These are phyloP conservation scores for Noctua janthe DNA, from an alignment of 2,888 invertebrate genomes.

Conservation along the genomic window DNA sequence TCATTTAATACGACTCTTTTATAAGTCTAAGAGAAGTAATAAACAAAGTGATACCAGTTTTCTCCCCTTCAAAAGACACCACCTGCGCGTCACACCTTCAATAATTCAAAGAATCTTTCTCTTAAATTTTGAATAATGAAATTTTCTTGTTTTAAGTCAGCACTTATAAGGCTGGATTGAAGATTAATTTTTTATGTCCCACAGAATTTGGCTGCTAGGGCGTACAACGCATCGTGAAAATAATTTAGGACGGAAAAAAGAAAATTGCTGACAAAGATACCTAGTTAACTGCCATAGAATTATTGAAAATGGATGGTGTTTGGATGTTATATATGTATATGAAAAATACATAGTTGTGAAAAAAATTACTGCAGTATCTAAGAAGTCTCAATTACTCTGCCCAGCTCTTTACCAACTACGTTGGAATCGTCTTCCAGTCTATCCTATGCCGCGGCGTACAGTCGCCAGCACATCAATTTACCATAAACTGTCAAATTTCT, in stretches of 20 bases:
- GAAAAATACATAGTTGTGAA: neutral
- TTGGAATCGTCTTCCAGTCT: neutral
- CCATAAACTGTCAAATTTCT: no score
- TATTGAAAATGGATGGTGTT: neutral
- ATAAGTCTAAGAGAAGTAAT: conserved; percentile 45
- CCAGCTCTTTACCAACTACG: no score
- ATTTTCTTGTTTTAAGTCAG: conserved; percentile 78
- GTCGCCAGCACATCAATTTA: no score
- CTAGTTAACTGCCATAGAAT: neutral
- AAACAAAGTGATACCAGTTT: conserved; percentile 67
- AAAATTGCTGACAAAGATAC: neutral
- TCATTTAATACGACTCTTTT: conserved; percentile 44
- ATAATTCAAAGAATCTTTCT: conserved; percentile 85
- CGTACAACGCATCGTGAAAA: conserved; percentile 10
- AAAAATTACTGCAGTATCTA: neutral
- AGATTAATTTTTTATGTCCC: conserved; percentile 70
- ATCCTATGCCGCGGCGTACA: neutral
- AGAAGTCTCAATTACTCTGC: no score
- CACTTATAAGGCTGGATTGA: conserved; percentile 70
- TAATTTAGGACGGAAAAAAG: conserved; percentile 1
- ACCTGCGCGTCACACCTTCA: conserved; percentile 77
- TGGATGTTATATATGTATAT: no score
- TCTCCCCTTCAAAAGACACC: conserved; percentile 61
- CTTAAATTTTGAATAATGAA: conserved; percentile 85
- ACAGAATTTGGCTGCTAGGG: conserved; percentile 9